A percentile compares a stretch with the other conserved stretches of the same genome.
These are phyloP conservation scores for Bugula neritina DNA, from an alignment of 2,888 invertebrate genomes.

Conservation along the genomic window DNA sequence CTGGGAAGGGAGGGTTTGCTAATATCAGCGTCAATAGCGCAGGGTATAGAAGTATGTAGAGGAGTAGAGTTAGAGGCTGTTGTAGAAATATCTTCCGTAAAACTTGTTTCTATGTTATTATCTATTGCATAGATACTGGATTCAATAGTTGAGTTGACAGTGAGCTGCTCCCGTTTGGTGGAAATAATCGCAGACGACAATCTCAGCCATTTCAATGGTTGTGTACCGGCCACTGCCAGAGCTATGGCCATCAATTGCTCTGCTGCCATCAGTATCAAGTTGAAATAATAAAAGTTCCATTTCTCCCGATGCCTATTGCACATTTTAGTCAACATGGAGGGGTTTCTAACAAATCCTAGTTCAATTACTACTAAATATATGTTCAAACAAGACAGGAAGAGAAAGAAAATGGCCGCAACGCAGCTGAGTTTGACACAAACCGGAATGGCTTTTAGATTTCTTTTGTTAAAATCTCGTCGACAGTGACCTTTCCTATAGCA, in stretches of 20 bases:
- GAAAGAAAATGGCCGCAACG: not conserved
- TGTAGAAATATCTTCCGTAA: not conserved
- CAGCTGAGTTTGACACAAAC: not conserved
- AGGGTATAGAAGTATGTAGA: not conserved
- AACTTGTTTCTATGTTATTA: slow-evolving; percentile 9
- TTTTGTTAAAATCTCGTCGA: slow-evolving; percentile 5
- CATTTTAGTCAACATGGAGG: not conserved
- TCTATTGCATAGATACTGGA: slow-evolving; percentile 7
- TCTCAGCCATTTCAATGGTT: slow-evolving; percentile 12
- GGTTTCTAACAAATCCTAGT: not conserved
- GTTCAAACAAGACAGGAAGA: not conserved
- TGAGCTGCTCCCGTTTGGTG: not conserved
- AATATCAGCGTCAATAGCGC: not conserved
- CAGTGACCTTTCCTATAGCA: slow-evolving; percentile 16
- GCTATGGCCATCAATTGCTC: slow-evolving; percentile 11
- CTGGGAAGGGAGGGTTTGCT: too few relatives aligned
- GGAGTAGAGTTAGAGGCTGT: too few relatives aligned
- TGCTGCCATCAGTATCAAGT: not conserved
- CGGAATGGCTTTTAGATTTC: not conserved
- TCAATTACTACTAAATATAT: not conserved
- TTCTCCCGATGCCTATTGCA: not conserved
- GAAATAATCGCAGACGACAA: not conserved
- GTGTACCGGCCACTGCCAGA: slow-evolving; percentile 3
- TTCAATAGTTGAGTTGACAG: not conserved
- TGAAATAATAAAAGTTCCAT: not conserved